Evolutionary conservation across 2,113 vertebrate genomes (phyloP).

Genomic region (Tiliqua scincoides): DNA sequence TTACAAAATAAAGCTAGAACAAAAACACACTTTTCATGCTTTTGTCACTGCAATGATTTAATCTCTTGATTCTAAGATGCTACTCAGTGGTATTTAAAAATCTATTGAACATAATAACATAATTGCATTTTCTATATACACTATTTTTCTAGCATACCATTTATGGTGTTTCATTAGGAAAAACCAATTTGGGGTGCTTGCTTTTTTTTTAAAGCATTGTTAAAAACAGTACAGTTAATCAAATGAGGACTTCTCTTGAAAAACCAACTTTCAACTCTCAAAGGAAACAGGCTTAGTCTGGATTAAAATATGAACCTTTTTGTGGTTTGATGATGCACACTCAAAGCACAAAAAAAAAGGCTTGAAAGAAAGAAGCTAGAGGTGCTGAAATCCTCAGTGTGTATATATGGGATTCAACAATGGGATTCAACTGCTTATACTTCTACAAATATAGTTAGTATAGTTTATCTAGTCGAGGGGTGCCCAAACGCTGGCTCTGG

Average conservation of each 20-base stretch:
- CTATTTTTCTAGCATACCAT: constrained; percentile 4
- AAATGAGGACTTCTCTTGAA: constrained; percentile 14
- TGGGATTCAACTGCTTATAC: too few relatives aligned
- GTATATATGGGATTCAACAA: too few relatives aligned
- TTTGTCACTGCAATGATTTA: neutral
- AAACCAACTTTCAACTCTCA: constrained; percentile 5
- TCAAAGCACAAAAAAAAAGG: neutral
- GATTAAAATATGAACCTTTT: neutral
- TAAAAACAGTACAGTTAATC: constrained; percentile 21
- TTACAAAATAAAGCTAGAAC: neutral
- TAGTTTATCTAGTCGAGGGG: too few relatives aligned
- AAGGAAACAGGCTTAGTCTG: neutral
- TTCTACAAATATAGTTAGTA: too few relatives aligned
- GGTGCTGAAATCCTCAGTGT: accelerated
- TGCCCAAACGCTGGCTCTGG: too few relatives aligned
- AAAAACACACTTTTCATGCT: neutral
- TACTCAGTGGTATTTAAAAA: neutral
- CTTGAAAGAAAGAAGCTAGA: neutral
- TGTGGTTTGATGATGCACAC: neutral
- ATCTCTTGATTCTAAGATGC: neutral
- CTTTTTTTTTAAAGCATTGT: constrained; percentile 35
- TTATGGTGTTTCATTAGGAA: constrained; percentile 37
- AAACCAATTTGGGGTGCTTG: constrained; percentile 16
- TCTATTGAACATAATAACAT: neutral
- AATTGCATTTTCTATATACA: constrained; percentile 2